Evolutionary conservation across 2,113 vertebrate species (phyloP), one percentile per base, ranked within the genome.

Genomic region (Labeo catla): DNA sequence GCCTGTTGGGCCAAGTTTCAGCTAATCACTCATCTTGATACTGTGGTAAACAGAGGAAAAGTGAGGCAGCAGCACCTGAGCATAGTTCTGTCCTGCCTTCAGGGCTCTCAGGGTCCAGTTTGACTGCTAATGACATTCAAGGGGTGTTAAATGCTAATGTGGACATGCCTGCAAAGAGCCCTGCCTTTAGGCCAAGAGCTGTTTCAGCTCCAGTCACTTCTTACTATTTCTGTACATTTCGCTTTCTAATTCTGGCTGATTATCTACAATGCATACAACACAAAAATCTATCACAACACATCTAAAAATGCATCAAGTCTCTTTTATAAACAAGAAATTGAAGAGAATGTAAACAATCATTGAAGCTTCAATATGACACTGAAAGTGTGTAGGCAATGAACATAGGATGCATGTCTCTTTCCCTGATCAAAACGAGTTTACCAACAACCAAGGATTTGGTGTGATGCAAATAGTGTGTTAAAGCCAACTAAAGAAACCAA

Each of bases 51-150:
- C 23, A 50, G 61, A 47, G 45, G 19, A n/a, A 70, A 83, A 72
- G 49, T 72, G 28, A 83, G 66, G 34, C 23, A 83, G 47, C 43
- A 83, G 15, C 45, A 43, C 19, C 15, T 68, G 59, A 49, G 28
- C 15, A 63, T 57, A 83, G 70, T 76, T 21, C 63, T 73, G 57
- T 43, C 59, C 4, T 63, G 72, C 63, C 88, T 81, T 84, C 50
- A 3, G 83, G 88, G 47, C 4, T 23, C 50, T 28, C 34, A 23
- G 7, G 52, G 83, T 78, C 83, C 73, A 36, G 78, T 85, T 81
- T 7, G 45, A 79, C 83, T 54, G 72, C 54, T 89, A 83, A 87
- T 79, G 88, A 85, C 70, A 70, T 49, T 66, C 85, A 77, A 88
- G 49, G 43, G 7, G 61, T 79, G 72, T 72, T 43, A 78, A 73